Percentiles rank a stretch among this genome's conserved stretches.
Evolutionary conservation across 2,888 invertebrate genomes (phyloP).

Genomic region (Agonopterix heracliana): DNA sequence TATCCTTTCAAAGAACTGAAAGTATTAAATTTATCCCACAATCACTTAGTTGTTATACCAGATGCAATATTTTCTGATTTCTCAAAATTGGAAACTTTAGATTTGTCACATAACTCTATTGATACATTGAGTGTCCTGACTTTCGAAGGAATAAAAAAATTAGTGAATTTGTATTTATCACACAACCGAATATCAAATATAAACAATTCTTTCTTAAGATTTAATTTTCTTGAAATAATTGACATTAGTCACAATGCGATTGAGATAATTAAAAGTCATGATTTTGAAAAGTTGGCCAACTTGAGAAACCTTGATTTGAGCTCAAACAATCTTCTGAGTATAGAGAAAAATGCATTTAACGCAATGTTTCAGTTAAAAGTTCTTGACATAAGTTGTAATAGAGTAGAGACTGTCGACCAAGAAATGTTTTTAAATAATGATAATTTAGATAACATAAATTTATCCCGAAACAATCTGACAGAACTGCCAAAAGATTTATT

Average conservation of each 20-base stretch:
- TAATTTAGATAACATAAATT: slow-evolving; percentile 26
- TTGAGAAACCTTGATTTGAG: slow-evolving; percentile 34
- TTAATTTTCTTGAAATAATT: slow-evolving; percentile 32
- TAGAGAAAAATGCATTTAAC: slow-evolving; percentile 30
- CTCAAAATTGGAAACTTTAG: slow-evolving; percentile 30
- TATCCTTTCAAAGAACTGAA: slow-evolving; percentile 23
- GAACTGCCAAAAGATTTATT: slow-evolving; percentile 38
- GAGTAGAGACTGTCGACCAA: slow-evolving; percentile 26
- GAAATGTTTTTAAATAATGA: slow-evolving; percentile 25
- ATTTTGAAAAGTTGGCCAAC: slow-evolving; percentile 33
- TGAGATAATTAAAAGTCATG: slow-evolving; percentile 22
- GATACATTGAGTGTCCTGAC: slow-evolving; percentile 26
- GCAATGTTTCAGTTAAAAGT: slow-evolving; percentile 23
- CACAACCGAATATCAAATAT: slow-evolving; percentile 39
- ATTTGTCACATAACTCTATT: slow-evolving; percentile 46
- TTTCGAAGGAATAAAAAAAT: slow-evolving; percentile 43
- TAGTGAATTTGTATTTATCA: slow-evolving; percentile 37
- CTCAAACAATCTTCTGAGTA: slow-evolving; percentile 30
- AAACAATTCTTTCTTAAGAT: slow-evolving; percentile 40
- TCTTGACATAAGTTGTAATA: slow-evolving; percentile 38
- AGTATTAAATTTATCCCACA: slow-evolving; percentile 40
- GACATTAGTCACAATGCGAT: slow-evolving; percentile 40
- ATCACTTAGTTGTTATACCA: slow-evolving; percentile 32
- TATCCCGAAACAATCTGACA: slow-evolving; percentile 44
- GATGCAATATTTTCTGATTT: slow-evolving; percentile 36